Evolutionary conservation across 2,888 invertebrate genomes (phyloP), one percentile per base, ranked within the genome.

Genomic region (Lasioglossum leucozonium): DNA sequence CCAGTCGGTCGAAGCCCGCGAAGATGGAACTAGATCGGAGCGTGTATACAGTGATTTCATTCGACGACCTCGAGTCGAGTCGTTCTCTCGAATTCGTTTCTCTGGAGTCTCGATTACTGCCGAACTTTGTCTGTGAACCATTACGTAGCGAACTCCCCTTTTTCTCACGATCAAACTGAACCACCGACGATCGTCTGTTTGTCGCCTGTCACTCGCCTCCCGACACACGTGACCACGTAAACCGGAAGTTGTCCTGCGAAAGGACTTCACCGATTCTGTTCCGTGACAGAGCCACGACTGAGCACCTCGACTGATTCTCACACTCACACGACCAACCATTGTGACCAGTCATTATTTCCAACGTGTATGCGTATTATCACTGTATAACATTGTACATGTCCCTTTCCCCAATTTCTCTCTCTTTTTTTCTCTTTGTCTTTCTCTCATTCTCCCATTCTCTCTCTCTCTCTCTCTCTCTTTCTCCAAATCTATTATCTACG

Each of bases 141-240:
- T 95, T 94, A 93, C 95, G 94, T 95, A 95, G 94, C 94, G 94
- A 92, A 91, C 92, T 18, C 6, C 65, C 34, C 65, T 4, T 58
- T 58, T 11, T 65, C 42, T 84, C 90, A 90, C 90, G 87, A 90
- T 79, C 85, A 22, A 10, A 67, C 37, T 6, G n/a, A 87, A 83
- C 82, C 81, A 79, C 51, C 74, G 72, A 81, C 55, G 74, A 77
- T 74, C 71, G 55, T 85, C 75, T 84, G 69, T 86, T 81, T 89
- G 87, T 89, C 91, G 77, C 81, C 84, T 82, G 87, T 82, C 87
- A 87, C 86, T 65, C 51, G 51, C 51, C 51, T 69, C 44, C 62
- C 71, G 71, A 71, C 55, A 76, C 65, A 79, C 65, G 51, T 76
- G 44, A 76, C 51, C 65, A 51, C 37, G 22, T 47, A 18, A 65